Conservation (phyloP, 64 coral and sea anemone species). For the Trachythela sp. region DNA sequence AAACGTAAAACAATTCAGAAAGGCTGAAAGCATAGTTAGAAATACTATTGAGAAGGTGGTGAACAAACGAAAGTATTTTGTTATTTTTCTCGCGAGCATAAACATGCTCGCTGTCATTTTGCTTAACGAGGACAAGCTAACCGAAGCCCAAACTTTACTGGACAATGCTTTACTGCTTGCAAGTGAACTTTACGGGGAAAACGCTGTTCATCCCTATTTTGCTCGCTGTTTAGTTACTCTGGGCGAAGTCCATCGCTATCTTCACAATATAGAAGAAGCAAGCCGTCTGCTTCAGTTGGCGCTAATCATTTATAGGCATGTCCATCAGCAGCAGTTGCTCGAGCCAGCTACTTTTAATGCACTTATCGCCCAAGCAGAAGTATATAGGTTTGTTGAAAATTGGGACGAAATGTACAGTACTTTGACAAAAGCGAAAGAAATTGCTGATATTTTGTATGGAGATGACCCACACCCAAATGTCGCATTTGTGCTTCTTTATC, state of each 20-base stretch:
- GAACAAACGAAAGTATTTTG: background rate
- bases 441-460: background rate
- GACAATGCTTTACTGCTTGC: background rate
- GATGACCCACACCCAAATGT: background rate
- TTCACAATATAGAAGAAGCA: background rate
- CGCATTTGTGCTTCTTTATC: background rate
- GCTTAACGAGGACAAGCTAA: background rate
- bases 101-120: constrained; percentile 1
- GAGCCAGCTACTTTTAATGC: background rate
- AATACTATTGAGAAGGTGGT: background rate
- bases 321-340: background rate
- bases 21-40: background rate
- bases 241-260: background rate
- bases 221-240: background rate
- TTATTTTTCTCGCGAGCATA: background rate
- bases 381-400: background rate
- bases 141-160: background rate
- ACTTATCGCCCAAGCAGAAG: background rate
- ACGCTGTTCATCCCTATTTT: constrained; percentile 10
- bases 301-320: background rate
- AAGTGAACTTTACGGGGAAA: background rate
- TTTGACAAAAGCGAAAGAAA: background rate
- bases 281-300: background rate
- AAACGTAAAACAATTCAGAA: background rate
- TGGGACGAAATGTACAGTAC: background rate